phyloP scores from a whole-genome alignment of 1,140 invertebrate species.

The Meloidogyne hapla region DNA sequence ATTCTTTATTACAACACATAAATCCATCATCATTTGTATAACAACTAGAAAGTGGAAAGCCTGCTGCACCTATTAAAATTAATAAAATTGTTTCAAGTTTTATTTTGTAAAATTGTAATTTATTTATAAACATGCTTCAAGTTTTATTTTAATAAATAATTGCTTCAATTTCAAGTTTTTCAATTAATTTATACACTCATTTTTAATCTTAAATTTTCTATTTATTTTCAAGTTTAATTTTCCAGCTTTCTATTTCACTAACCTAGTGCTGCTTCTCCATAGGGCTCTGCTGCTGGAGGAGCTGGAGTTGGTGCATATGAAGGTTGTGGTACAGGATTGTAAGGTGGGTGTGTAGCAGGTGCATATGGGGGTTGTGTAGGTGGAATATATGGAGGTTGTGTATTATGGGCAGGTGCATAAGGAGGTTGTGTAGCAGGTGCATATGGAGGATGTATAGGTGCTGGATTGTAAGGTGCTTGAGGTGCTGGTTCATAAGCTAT shows the following conservation, averaged over 20 bases:
- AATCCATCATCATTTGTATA: constrained; percentile 49
- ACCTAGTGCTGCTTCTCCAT: neutral
- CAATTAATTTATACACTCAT: neutral
- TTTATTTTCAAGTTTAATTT: too few species aligned
- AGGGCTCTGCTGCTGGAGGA: neutral
- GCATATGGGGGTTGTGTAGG: neutral
- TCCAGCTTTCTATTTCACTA: too few species aligned
- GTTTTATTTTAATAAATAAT: too few species aligned
- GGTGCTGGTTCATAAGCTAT: neutral
- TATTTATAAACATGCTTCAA: neutral
- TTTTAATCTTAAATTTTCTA: too few species aligned
- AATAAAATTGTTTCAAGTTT: neutral
- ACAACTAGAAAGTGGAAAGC: constrained; percentile 43
- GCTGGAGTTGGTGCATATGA: neutral
- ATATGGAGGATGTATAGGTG: neutral
- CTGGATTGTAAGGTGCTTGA: neutral
- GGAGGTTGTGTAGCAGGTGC: neutral
- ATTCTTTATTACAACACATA: constrained; percentile 50
- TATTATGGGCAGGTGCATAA: too few species aligned
- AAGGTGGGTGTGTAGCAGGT: neutral
- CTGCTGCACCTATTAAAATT: neutral
- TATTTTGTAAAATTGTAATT: too few species aligned
- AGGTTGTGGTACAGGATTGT: neutral
- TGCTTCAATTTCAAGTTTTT: too few species aligned
- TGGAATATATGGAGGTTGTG: too few species aligned